Evolutionary conservation across 2,888 invertebrate species (phyloP).

Genomic region (Agrochola lota): DNA sequence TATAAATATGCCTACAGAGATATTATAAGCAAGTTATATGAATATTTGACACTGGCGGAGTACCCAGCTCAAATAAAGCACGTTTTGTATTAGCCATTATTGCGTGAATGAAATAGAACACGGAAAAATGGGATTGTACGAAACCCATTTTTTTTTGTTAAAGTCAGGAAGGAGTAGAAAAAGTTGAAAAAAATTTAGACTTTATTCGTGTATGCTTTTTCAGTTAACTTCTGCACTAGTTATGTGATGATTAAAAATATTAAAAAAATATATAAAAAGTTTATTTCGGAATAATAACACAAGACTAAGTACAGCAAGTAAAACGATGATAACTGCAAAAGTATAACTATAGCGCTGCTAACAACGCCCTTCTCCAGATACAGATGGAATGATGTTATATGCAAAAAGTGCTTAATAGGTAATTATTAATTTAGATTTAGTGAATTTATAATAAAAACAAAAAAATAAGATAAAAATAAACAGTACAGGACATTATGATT

Average conservation of each 20-base stretch:
- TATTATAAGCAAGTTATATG: constrained; percentile 39
- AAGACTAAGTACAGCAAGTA: too few relatives aligned
- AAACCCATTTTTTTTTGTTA: background rate
- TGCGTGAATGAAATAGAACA: constrained; percentile 46
- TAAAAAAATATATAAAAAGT: too few relatives aligned
- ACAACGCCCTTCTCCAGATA: too few relatives aligned
- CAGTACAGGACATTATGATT: too few relatives aligned
- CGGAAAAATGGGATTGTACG: constrained; percentile 42
- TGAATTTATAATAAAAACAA: too few relatives aligned
- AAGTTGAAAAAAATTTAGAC: background rate
- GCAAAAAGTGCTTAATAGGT: too few relatives aligned
- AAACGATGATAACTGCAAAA: too few relatives aligned
- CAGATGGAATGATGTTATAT: too few relatives aligned
- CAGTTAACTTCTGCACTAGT: background rate
- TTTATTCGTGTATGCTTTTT: background rate
- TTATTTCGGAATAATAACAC: too few relatives aligned
- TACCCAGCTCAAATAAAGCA: constrained; percentile 61
- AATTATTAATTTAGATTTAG: too few relatives aligned
- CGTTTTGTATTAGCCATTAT: constrained; percentile 65
- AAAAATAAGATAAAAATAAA: too few relatives aligned
- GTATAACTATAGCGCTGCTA: too few relatives aligned
- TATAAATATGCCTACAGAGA: constrained; percentile 29
- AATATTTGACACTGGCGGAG: constrained; percentile 49
- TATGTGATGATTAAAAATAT: background rate
- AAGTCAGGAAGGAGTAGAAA: background rate